Evolutionary conservation across 2,113 vertebrate genomes (phyloP).

Genomic region (Cervus canadensis): DNA sequence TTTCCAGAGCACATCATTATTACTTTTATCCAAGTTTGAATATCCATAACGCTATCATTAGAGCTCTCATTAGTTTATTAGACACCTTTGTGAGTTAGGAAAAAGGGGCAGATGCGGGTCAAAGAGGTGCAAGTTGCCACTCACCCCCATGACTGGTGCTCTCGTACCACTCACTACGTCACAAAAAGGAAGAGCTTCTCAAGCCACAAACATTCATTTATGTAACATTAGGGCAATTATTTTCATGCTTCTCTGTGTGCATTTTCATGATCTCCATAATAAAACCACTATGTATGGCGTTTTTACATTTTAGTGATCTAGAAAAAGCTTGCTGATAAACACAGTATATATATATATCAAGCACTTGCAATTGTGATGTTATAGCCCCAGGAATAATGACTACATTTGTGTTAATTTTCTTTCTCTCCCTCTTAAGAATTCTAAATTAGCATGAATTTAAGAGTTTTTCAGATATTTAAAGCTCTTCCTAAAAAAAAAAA

Average conservation of each 20-base stretch:
- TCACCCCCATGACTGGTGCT: neutral
- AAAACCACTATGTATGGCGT: neutral
- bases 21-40: neutral
- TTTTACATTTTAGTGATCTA: neutral
- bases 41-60: neutral
- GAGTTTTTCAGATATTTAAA: neutral
- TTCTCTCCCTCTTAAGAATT: neutral
- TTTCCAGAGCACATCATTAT: neutral
- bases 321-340: neutral
- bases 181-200: neutral
- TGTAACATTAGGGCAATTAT: neutral
- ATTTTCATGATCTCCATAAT: neutral
- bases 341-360: neutral
- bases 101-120: neutral
- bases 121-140: neutral
- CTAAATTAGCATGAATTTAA: neutral
- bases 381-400: neutral
- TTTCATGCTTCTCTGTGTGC: neutral
- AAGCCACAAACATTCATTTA: neutral
- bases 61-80: neutral
- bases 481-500: neutral
- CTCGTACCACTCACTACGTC: neutral
- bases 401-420: neutral
- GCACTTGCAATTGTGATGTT: neutral
- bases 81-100: neutral